Base-by-base conservation (phyloP, 2,888 invertebrate species). In the Platynereis dumerilii region DNA sequence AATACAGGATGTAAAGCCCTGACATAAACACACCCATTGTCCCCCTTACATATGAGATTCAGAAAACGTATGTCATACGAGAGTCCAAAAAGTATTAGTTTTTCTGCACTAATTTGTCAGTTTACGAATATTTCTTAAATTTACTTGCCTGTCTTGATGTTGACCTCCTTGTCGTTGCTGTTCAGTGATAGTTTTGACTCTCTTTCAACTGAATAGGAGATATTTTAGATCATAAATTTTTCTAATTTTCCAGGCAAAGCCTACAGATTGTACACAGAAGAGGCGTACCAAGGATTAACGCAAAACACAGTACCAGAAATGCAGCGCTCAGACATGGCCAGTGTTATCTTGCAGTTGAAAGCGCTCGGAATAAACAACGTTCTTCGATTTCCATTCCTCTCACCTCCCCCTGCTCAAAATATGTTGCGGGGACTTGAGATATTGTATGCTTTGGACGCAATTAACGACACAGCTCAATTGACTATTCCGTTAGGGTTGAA, bases 301-400 rank as follows among this genome's bases (percentile, higher is more conserved):
- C 85, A 87, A 0, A 87, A 89, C 26, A 91, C 92, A 0, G 91
- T 93, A 0, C 96, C 98, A 0, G 98, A 99, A 86, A 94, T 99
- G 89, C 92, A 93, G 70, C 85, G 99, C 12, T 91, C 91, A 56
- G 94, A 96, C 77, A 86, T 99, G 58, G 90, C 94, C 0, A 88
- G 91, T 0, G 91, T 93, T 1, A 87, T 98, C 22, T 84, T 99
- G 20, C 94, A 94, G 81, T 82, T 99, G 22, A 97, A 97, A 83
- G 96, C 97, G 0, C 84, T 99, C 0, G 98, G 98, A 0, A 93
- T 99, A 61, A 90, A 92, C 71, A 97, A 98, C 80, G 88, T 99
- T 26, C 84, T 96, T 0, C 89, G 89, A 80, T 99, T 99, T 83
- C 89, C 93, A 77, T 97, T 97, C 83, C 92, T 96, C 0, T 92